phyloP scores from a whole-genome alignment of 2,888 invertebrate genomes.

The Sminthurides aquaticus region DNA sequence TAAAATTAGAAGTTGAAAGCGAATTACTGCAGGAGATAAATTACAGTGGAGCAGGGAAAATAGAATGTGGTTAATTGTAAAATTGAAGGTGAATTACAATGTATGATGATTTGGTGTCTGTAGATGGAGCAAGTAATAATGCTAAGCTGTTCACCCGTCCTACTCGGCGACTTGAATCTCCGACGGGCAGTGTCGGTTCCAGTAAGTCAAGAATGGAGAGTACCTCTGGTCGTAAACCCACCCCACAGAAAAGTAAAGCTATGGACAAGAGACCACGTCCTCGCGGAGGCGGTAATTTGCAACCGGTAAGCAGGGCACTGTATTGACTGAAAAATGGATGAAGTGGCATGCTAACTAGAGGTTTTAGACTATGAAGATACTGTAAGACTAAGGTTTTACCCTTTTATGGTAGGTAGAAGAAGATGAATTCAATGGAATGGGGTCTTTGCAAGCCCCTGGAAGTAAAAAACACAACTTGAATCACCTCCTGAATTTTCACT shows the following conservation, averaged over 20 bases:
- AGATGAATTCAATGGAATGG: conserved; percentile 57
- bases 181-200: conserved; percentile 3
- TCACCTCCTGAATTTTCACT: conserved; percentile 88
- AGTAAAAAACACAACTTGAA: conserved; percentile 87
- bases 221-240: conserved; percentile 55
- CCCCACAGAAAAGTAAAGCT: conserved; percentile 59
- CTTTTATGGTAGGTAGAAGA: conserved; percentile 53
- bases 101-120: not conserved
- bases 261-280: conserved; percentile 45
- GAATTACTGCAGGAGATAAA: no score
- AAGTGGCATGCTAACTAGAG: no score
- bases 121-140: conserved; percentile 18
- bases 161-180: conserved; percentile 19
- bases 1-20: no score
- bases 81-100: not conserved
- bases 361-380: no score
- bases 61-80: not conserved
- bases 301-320: conserved; percentile 16
- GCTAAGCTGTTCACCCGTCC: conserved; percentile 8
- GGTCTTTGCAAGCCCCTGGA: conserved; percentile 73
- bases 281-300: conserved; percentile 43
- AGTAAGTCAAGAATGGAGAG: conserved; percentile 6
- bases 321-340: no score
- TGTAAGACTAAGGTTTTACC: no score
- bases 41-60: no score